Base-by-base conservation (phyloP, 2,888 invertebrate species). In the Metalampra italica region DNA sequence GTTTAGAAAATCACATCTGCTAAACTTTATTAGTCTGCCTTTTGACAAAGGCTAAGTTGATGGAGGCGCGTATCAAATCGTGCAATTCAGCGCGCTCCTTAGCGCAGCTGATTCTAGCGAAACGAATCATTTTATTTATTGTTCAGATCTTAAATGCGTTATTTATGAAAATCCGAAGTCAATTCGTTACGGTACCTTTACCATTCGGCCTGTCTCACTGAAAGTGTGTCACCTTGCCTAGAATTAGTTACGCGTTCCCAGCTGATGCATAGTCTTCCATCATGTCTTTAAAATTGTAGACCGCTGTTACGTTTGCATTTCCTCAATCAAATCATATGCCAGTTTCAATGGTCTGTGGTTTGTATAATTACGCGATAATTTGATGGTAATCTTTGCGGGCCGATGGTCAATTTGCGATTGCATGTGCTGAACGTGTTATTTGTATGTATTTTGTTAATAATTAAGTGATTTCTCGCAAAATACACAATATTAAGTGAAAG, bases 51-150 rank as follows among this genome's bases (percentile, higher is more conserved):
- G 73, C 73, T 58, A 72, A 68, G 75, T 79, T 82, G 86, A 88
- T 85, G 84, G 85, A 86, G 81, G 86, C 83, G 86, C 88, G 87
- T 87, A 84, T 82, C 89, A 79, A 89, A 89, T 89, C 78, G 85
- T 56, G 58, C 76, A 75, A 85, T 85, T 84, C 79, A 78, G 66
- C 67, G 66, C 73, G 82, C 83, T 85, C 82, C 88, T 88, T 84
- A 83, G 65, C 76, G 75, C 89, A 89, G 85, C 89, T 88, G 89
- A 83, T 80, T 78, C 66, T 72, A 69, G 81, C 81, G 85, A 68
- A 76, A 64, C 89, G 79, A 88, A 88, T 89, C 73, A 73, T 79
- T 81, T 75, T 80, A 84, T 85, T 87, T 82, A 84, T 85, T 86
- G 82, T 87, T 78, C 68, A 71, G 68, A 81, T 80, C 84, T 82